phyloP scores from a whole-genome alignment of 2,888 invertebrate genomes.

The Platycheirus rosarum region DNA sequence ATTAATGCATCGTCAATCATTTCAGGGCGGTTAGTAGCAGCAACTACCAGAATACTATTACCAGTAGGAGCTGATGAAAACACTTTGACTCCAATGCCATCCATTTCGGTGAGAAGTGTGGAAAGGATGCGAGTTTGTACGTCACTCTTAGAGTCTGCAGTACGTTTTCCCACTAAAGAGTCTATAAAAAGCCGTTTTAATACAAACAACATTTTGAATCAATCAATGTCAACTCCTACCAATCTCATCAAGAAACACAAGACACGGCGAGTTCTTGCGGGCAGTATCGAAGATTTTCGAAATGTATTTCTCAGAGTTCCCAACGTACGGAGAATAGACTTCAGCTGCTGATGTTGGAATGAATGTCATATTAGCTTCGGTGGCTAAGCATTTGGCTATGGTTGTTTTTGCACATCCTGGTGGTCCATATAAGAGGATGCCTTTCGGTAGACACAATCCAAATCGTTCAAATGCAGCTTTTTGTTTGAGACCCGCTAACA shows the following conservation, averaged over 20 bases:
- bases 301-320: conserved; percentile 86
- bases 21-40: conserved; percentile 87
- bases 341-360: conserved; percentile 85
- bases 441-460: conserved; percentile 84
- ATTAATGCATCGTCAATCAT: conserved; percentile 86
- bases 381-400: conserved; percentile 85
- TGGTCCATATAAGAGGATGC: conserved; percentile 86
- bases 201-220: too few species aligned
- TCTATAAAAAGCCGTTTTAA: too few species aligned
- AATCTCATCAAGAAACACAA: conserved; percentile 87
- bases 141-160: conserved; percentile 79
- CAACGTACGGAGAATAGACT: conserved; percentile 86
- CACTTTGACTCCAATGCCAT: conserved; percentile 84
- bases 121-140: conserved; percentile 85
- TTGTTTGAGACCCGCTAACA: conserved; percentile 85
- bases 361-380: conserved; percentile 84
- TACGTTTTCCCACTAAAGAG: conserved; percentile 83
- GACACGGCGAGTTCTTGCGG: conserved; percentile 84
- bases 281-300: conserved; percentile 85
- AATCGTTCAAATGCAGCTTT: conserved; percentile 84
- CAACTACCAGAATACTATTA: conserved; percentile 84
- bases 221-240: too few species aligned
- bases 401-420: conserved; percentile 88
- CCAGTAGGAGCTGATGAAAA: conserved; percentile 60
- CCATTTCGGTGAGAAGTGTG: conserved; percentile 86